Evolutionary conservation across 53 echinoderm and acorn worm species (phyloP).

Genomic region (Echinometra lucunter): DNA sequence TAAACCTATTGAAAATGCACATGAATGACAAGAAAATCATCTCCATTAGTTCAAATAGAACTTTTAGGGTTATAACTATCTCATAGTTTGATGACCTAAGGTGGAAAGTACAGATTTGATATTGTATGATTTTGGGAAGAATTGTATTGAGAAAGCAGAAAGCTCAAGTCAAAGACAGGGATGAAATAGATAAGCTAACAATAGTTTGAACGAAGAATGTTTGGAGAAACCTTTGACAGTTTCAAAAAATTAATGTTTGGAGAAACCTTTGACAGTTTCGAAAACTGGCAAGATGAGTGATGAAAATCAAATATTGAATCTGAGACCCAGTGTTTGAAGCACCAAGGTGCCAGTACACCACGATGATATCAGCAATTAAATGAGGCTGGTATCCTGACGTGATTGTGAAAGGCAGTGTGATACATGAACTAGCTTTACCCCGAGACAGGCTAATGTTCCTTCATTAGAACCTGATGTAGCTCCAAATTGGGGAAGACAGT

Average conservation of each 20-base stretch:
- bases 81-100: background rate
- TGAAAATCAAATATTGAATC: background rate
- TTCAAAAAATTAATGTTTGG: background rate
- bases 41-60: background rate
- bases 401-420: slow-evolving; percentile 15
- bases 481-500: slow-evolving; percentile 57
- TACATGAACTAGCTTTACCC: slow-evolving; percentile 15
- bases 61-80: background rate
- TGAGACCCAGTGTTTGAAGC: background rate
- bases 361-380: background rate
- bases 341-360: background rate
- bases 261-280: background rate
- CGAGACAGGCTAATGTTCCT: slow-evolving; percentile 24
- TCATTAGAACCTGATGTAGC: slow-evolving; percentile 31
- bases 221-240: background rate
- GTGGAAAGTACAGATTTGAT: background rate
- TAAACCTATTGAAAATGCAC: background rate
- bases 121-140: background rate
- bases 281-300: background rate
- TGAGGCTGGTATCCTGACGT: background rate
- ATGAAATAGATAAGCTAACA: background rate
- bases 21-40: background rate
- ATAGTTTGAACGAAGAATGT: background rate
- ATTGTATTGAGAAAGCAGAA: background rate
- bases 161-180: background rate